Conservation (phyloP, 2,888 invertebrate genomes). For the Drosophila melanosoma region DNA sequence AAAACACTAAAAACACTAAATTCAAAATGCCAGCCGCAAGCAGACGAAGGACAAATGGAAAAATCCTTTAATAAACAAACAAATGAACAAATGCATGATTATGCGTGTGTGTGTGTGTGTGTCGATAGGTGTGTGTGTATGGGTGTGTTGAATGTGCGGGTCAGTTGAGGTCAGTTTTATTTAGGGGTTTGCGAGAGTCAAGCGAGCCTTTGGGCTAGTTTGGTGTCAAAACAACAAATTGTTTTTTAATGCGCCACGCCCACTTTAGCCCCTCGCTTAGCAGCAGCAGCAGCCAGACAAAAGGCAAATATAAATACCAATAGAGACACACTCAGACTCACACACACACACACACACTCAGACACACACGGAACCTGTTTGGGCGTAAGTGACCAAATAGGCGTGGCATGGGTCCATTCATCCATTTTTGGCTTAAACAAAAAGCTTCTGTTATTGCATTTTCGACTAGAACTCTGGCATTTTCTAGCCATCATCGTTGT, state of each 20-base stretch:
- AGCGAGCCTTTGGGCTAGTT: conserved; percentile 52
- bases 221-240: conserved; percentile 80
- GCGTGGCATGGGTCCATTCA: conserved; percentile 29
- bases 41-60: conserved; percentile 64
- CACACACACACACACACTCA: conserved; percentile 15
- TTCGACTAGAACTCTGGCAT: conserved; percentile 1
- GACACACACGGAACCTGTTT: conserved; percentile 30
- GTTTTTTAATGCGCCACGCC: conserved; percentile 72
- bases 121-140: background rate
- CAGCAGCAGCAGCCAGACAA: conserved; percentile 51
- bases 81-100: conserved; percentile 40
- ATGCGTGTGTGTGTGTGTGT: conserved; percentile 16
- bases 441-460: conserved; percentile 56
- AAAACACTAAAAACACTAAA: conserved; percentile 38
- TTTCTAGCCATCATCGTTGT: conserved; percentile 22
- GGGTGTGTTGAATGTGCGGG: conserved; percentile 41
- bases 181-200: conserved; percentile 12
- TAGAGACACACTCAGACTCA: conserved; percentile 17
- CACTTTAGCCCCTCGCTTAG: background rate
- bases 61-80: conserved; percentile 71
- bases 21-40: conserved; percentile 56
- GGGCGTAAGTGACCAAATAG: conserved; percentile 9
- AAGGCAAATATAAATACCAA: conserved; percentile 59
- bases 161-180: conserved; percentile 52
- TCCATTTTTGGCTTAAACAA: conserved; percentile 53